phyloP scores from a whole-genome alignment of 2,888 invertebrate species.

The Oligia fasciuncula region DNA sequence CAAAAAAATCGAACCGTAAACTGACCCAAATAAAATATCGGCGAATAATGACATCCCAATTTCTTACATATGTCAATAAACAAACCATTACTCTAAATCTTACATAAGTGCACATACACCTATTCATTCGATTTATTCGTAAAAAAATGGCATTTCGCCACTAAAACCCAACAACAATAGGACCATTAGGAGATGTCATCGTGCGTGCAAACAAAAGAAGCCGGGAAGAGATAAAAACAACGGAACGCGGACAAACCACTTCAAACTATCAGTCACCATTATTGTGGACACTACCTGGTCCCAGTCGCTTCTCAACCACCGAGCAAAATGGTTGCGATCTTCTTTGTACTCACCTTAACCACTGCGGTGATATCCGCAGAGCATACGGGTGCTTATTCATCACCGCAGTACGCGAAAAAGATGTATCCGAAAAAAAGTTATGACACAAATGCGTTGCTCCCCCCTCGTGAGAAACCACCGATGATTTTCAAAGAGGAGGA shows the following conservation, averaged over 20 bases:
- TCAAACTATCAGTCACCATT: conserved; percentile 78
- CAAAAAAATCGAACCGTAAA: neutral
- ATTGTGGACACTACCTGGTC: conserved; percentile 80
- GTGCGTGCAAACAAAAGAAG: conserved; percentile 89
- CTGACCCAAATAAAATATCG: conserved; percentile 14
- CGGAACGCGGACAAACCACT: conserved; percentile 72
- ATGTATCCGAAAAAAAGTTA: conserved; percentile 83
- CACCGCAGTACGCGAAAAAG: conserved; percentile 88
- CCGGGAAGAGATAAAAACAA: conserved; percentile 87
- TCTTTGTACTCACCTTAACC: conserved; percentile 70
- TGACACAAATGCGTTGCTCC: conserved; percentile 80
- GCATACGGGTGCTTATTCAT: conserved; percentile 88
- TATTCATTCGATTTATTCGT: conserved; percentile 59
- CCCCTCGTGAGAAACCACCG: conserved; percentile 77
- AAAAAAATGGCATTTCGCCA: conserved; percentile 70
- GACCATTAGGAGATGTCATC: conserved; percentile 87
- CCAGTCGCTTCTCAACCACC: conserved; percentile 68
- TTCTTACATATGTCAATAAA: conserved; percentile 19
- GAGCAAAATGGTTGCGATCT: conserved; percentile 79
- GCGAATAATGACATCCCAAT: neutral
- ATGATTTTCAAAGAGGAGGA: conserved; percentile 75
- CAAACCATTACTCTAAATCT: conserved; percentile 37
- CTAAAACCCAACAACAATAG: conserved; percentile 84
- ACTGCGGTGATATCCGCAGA: conserved; percentile 73
- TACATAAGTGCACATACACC: conserved; percentile 46